A percentile compares a stretch with the other conserved stretches of the same genome.
phyloP scores from a whole-genome alignment of 2,888 invertebrate genomes.

The Xestia sexstrigata region DNA sequence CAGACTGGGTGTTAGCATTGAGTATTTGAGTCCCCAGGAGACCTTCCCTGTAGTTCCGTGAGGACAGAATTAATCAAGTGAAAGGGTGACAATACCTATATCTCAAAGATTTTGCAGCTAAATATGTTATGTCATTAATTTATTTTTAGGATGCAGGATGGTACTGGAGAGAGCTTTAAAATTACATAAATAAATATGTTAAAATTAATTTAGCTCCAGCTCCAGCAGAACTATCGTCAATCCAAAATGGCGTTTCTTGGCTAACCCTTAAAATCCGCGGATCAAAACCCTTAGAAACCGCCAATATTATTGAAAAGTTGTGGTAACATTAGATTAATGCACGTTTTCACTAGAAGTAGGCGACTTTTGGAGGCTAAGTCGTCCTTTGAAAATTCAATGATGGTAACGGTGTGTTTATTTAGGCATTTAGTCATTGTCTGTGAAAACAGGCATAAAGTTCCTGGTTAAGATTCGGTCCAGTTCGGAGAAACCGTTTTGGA shows the following conservation, averaged over 20 bases:
- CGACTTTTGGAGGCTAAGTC: neutral
- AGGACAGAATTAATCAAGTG: conserved; percentile 15
- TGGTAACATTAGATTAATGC: neutral
- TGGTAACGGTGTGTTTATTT: too few relatives aligned
- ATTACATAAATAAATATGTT: too few relatives aligned
- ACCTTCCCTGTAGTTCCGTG: conserved; percentile 13
- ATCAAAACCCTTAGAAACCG: neutral
- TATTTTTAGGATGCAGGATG: neutral
- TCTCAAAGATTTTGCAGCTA: neutral
- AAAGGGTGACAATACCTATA: neutral
- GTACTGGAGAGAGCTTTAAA: too few relatives aligned
- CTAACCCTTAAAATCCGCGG: neutral
- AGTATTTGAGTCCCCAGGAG: conserved; percentile 58
- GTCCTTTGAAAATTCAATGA: neutral
- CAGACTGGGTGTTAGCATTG: conserved; percentile 78
- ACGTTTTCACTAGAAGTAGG: neutral
- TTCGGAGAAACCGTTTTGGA: neutral
- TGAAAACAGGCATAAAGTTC: neutral
- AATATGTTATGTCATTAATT: neutral
- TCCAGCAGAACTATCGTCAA: neutral
- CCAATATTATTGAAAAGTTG: neutral
- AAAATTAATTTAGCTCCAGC: too few relatives aligned
- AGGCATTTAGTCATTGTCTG: neutral
- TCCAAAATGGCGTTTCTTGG: neutral
- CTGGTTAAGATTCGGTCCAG: neutral